Evolutionary conservation across 2,113 vertebrate species (phyloP).

Genomic region (Promerops cafer): DNA sequence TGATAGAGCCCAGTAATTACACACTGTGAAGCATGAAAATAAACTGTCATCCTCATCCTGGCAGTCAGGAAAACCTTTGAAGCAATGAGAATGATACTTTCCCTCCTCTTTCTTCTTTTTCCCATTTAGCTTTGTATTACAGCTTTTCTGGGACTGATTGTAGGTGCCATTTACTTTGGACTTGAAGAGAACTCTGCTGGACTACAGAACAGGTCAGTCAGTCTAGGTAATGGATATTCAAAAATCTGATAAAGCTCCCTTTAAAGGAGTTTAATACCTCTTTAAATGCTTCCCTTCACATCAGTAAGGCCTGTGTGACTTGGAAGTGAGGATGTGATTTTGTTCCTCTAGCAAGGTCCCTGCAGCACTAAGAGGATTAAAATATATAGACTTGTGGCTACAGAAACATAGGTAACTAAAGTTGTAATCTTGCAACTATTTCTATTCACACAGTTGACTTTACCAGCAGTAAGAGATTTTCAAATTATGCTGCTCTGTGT

Average conservation of each 20-base stretch:
- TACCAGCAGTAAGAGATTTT: neutral
- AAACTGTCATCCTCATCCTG: neutral
- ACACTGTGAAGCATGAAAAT: neutral
- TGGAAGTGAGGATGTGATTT: neutral
- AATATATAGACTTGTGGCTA: neutral
- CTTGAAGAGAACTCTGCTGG: conserved; percentile 69
- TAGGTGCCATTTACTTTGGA: conserved; percentile 85
- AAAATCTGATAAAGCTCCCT: neutral
- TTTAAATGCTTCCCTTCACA: neutral
- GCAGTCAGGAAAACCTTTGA: neutral
- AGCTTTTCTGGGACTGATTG: conserved; percentile 74
- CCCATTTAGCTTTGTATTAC: conserved; percentile 75
- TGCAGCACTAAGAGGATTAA: neutral
- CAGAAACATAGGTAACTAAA: neutral
- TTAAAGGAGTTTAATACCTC: neutral
- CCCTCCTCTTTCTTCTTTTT: neutral
- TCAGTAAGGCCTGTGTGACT: neutral
- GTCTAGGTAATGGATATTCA: neutral
- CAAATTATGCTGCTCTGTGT: neutral
- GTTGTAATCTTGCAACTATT: neutral
- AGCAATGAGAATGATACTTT: neutral
- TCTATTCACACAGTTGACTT: neutral
- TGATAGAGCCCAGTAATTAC: neutral
- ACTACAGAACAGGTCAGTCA: conserved; percentile 86
- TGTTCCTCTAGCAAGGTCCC: neutral